These are phyloP conservation scores for Andrena fulva DNA, from an alignment of 2,888 invertebrate species.

Conservation along the genomic window DNA sequence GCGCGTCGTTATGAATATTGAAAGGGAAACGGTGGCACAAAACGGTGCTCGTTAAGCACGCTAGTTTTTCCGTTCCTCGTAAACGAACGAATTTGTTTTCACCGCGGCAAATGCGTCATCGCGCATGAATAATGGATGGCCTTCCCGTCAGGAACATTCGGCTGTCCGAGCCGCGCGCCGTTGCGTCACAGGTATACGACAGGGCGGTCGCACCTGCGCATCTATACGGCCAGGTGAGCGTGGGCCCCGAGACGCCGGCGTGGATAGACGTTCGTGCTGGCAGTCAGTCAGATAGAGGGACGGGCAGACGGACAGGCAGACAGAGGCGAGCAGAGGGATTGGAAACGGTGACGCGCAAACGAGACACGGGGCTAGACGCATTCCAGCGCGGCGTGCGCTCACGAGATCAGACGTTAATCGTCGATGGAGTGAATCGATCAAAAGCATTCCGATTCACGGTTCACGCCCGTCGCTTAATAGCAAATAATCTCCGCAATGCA, in stretches of 20 bases:
- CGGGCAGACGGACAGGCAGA: conserved; percentile 13
- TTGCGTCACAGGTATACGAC: conserved; percentile 29
- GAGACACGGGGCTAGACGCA: conserved; percentile 27
- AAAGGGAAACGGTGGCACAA: conserved; percentile 40
- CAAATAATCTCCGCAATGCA: conserved; percentile 70
- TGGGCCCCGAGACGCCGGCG: conserved; percentile 13
- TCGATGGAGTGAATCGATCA: conserved; percentile 69
- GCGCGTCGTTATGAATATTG: conserved; percentile 66
- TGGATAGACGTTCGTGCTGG: conserved; percentile 28
- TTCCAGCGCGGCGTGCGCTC: conserved; percentile 22
- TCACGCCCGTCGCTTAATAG: conserved; percentile 67
- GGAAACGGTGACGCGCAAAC: conserved; percentile 16
- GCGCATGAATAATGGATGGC: conserved; percentile 73
- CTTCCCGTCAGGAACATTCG: conserved; percentile 62
- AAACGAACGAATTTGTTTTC: conserved; percentile 69
- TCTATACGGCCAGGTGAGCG: conserved; percentile 40
- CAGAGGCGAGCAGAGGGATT: neutral
- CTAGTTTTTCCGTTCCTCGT: conserved; percentile 61
- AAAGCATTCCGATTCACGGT: conserved; percentile 73
- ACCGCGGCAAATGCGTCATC: conserved; percentile 43
- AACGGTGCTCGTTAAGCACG: conserved; percentile 68
- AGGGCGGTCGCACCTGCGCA: conserved; percentile 54
- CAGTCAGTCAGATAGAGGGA: conserved; percentile 16
- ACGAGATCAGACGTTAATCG: conserved; percentile 61
- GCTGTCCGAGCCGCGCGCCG: conserved; percentile 40